Conservation (phyloP, 2,113 vertebrate species). For the Cyrtonyx montezumae region DNA sequence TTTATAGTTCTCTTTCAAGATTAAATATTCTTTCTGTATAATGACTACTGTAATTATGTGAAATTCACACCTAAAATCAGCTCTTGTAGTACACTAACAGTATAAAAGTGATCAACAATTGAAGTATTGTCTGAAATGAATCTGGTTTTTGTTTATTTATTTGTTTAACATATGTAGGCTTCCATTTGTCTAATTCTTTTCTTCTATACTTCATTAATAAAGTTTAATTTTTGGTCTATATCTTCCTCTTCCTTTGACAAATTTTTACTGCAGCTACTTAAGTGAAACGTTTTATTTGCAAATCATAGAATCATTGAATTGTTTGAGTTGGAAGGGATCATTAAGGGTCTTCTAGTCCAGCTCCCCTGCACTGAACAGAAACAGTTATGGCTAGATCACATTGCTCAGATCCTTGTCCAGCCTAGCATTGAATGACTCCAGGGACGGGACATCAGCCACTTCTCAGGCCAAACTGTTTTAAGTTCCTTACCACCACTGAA, state of each 20-base stretch:
- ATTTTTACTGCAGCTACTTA: not conserved
- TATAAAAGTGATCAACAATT: not conserved
- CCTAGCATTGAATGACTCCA: too few species aligned
- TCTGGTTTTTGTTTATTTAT: not conserved
- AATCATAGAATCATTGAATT: not conserved
- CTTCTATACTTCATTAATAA: not conserved
- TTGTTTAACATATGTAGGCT: not conserved
- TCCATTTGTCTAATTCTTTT: not conserved
- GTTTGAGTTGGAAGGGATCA: too few species aligned
- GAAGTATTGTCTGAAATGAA: not conserved
- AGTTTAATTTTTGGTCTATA: not conserved
- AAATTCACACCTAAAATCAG: not conserved
- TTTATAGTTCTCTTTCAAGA: not conserved
- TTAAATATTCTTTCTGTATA: not conserved
- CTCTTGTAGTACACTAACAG: not conserved
- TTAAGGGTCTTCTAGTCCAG: too few species aligned
- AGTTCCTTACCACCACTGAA: too few species aligned
- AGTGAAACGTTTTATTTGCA: not conserved
- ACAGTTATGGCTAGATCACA: too few species aligned
- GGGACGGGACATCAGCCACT: too few species aligned
- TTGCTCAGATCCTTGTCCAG: too few species aligned
- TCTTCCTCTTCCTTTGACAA: not conserved
- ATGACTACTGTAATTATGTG: not conserved
- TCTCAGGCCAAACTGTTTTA: too few species aligned
- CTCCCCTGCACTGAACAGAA: too few species aligned